phyloP scores from a whole-genome alignment of 2,797 vertebrate genomes.

The Tragopan temminckii region DNA sequence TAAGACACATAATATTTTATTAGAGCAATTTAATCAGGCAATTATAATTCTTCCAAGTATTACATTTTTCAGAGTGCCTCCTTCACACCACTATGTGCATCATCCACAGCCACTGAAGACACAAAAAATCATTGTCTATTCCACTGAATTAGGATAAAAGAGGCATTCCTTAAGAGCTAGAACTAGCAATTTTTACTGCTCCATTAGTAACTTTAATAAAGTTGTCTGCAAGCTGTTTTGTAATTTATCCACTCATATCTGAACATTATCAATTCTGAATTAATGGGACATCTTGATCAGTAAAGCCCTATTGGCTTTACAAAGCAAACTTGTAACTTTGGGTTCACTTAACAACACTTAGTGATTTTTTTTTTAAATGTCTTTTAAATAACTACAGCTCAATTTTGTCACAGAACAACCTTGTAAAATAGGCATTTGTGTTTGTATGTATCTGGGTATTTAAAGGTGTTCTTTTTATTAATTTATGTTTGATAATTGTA shows the following conservation, averaged over 20 bases:
- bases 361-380: not conserved
- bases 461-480: not conserved
- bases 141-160: not conserved
- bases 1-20: slow-evolving; percentile 50
- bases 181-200: slow-evolving; percentile 16
- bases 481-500: not conserved
- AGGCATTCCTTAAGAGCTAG: not conserved
- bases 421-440: not conserved
- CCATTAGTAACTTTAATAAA: slow-evolving; percentile 51
- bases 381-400: not conserved
- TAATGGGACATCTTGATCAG: slow-evolving; percentile 1
- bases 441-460: not conserved
- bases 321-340: slow-evolving; percentile 2
- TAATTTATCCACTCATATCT: not conserved
- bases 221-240: not conserved
- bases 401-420: not conserved
- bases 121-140: slow-evolving; percentile 29
- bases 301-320: not conserved
- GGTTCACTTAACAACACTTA: not conserved
- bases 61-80: slow-evolving; percentile 43
- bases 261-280: slow-evolving; percentile 51
- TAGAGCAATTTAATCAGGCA: slow-evolving; percentile 44
- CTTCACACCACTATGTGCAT: slow-evolving; percentile 8
- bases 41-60: slow-evolving; percentile 44
- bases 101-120: slow-evolving; percentile 7